Conservation (phyloP, 2,888 invertebrate genomes). For the Sesia bembeciformis region DNA sequence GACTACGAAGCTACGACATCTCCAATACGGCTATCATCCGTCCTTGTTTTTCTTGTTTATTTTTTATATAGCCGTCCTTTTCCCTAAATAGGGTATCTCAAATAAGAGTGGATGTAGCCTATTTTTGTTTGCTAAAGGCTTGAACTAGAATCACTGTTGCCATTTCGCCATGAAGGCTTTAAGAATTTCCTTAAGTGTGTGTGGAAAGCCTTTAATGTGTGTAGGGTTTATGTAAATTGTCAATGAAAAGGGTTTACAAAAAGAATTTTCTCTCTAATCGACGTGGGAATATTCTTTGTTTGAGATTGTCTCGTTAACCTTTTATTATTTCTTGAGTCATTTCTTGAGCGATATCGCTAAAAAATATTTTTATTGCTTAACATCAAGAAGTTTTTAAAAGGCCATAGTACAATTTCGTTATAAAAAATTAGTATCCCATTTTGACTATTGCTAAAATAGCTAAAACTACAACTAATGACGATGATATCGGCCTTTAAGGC, state of each 20-base stretch:
- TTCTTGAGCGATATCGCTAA: too few relatives aligned
- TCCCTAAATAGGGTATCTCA: constrained; percentile 38
- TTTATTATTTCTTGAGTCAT: neutral
- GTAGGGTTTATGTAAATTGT: constrained; percentile 20
- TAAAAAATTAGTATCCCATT: too few relatives aligned
- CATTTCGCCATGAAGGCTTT: constrained; percentile 27
- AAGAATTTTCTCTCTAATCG: neutral
- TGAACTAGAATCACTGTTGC: constrained; percentile 53
- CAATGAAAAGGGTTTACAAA: constrained; percentile 9
- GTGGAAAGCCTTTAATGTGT: constrained; percentile 4
- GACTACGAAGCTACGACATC: constrained; percentile 25
- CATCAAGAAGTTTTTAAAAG: too few relatives aligned
- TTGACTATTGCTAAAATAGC: too few relatives aligned
- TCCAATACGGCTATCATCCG: neutral
- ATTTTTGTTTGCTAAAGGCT: constrained; percentile 51
- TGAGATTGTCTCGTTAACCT: neutral
- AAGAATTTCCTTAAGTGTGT: constrained; percentile 16
- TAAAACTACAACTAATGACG: too few relatives aligned
- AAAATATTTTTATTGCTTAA: too few relatives aligned
- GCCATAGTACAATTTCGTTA: too few relatives aligned
- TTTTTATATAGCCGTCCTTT: constrained; percentile 22
- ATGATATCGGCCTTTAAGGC: too few relatives aligned
- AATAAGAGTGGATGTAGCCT: constrained; percentile 33
- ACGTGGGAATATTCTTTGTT: neutral
- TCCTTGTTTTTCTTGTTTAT: constrained; percentile 14